Base-by-base conservation (phyloP, 2,888 invertebrate genomes). In the Calameuta pallipes region DNA sequence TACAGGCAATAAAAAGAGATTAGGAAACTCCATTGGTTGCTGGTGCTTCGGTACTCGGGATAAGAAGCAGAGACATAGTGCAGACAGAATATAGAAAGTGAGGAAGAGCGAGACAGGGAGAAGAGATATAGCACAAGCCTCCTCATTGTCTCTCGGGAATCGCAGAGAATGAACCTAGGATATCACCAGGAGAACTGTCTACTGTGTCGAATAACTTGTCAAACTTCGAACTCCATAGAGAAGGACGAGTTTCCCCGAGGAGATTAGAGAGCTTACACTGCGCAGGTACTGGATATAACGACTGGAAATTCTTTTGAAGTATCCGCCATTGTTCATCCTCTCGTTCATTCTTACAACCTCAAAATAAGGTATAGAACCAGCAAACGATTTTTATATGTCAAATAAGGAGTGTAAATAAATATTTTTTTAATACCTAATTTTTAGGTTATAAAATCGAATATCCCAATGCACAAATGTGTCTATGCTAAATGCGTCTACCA, bases 1-100 rank as follows among this genome's bases (percentile, higher is more conserved):
- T 89, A 87, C 87, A 86, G 87, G 84, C 88, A 87, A 89, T 89
- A 88, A 89, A 89, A 89, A 88, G 87, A 86, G 88, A 89, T 89
- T 89, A 89, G 87, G 87, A 89, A 86, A 87, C 86, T 87, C 85
- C 85, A 88, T 88, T 84, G 23, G 56, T 23, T 41, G 41, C 23
- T 56, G 23, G 23, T 9, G 56, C 56, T 56, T 56, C 23, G 56
- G 23, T 56, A 56, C 56, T 23, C 23, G 23, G 56, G 56, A 56
- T 56, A 56, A 56, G 56, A 56, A 56, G 56, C 23, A 56, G 56
- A 56, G 56, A 56, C 56, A 56, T 56, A 56, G 56, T 56, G 56
- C 23, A 56, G 56, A 56, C 56, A 56, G 56, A 56, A 56, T 56
- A 56, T 23, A 56, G 56, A 13, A 41, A 76, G 36, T 31, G 76